Percentiles rank a stretch among this genome's conserved stretches.
phyloP scores from a whole-genome alignment of 2,888 invertebrate species.

The Dynastes grantii region DNA sequence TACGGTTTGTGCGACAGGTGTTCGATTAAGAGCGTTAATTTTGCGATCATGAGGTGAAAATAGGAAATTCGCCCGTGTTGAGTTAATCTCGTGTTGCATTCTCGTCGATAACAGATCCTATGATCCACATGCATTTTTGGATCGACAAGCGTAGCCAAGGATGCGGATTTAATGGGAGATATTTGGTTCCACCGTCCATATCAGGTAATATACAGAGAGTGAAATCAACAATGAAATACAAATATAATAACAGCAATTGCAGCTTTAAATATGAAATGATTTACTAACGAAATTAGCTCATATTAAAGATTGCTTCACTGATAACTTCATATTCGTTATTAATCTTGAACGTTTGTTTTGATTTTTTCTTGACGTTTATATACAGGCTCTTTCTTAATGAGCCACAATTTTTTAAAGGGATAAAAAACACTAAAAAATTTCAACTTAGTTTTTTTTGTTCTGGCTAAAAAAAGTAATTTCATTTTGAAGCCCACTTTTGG shows the following conservation, averaged over 20 bases:
- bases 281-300: conserved; percentile 11
- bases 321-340: not conserved
- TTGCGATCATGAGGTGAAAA: not conserved
- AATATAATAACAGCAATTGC: no score
- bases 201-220: conserved; percentile 63
- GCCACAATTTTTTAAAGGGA: no score
- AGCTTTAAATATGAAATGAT: not conserved
- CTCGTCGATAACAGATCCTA: not conserved
- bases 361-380: no score
- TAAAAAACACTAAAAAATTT: no score
- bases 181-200: conserved; percentile 79
- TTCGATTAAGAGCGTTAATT: not conserved
- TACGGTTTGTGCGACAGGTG: not conserved
- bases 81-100: not conserved
- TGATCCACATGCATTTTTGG: conserved; percentile 85
- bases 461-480: no score
- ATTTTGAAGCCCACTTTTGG: no score
- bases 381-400: no score
- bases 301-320: not conserved
- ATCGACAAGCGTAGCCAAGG: conserved; percentile 86
- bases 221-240: no score
- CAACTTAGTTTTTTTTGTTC: no score
- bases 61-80: not conserved
- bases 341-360: not conserved
- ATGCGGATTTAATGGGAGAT: conserved; percentile 83